Evolutionary conservation across 1,140 invertebrate species (phyloP).

Genomic region (Maconellicoccus hirsutus): DNA sequence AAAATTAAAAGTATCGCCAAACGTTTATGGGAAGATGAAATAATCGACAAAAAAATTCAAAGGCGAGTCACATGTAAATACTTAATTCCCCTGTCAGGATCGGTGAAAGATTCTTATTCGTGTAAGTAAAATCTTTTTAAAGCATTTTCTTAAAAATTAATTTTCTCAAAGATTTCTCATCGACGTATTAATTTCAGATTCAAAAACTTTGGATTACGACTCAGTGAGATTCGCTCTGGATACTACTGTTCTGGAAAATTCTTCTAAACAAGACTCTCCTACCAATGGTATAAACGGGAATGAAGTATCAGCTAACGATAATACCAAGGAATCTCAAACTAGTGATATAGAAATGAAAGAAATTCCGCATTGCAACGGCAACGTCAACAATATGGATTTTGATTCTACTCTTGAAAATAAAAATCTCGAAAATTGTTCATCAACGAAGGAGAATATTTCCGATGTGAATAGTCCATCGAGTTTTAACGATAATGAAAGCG

Average conservation of each 20-base stretch:
- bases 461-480: neutral
- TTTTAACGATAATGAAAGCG: conserved; percentile 7
- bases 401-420: too few relatives aligned
- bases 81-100: neutral
- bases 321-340: neutral
- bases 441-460: neutral
- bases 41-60: conserved; percentile 12
- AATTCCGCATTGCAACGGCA: neutral
- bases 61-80: neutral
- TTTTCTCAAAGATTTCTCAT: neutral
- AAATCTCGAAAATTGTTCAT: too few relatives aligned
- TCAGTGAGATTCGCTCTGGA: neutral
- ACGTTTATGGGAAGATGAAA: conserved; percentile 8
- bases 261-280: neutral
- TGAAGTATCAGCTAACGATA: neutral
- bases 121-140: neutral
- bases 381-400: neutral
- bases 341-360: neutral
- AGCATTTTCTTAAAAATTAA: neutral
- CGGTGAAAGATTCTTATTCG: neutral
- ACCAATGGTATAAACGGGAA: neutral
- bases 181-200: neutral
- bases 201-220: neutral
- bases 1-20: conserved; percentile 10
- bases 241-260: neutral